Percentiles rank a stretch among this genome's conserved stretches.
Conservation (phyloP, 2,113 vertebrate genomes). For the Spea multiplicata region DNA sequence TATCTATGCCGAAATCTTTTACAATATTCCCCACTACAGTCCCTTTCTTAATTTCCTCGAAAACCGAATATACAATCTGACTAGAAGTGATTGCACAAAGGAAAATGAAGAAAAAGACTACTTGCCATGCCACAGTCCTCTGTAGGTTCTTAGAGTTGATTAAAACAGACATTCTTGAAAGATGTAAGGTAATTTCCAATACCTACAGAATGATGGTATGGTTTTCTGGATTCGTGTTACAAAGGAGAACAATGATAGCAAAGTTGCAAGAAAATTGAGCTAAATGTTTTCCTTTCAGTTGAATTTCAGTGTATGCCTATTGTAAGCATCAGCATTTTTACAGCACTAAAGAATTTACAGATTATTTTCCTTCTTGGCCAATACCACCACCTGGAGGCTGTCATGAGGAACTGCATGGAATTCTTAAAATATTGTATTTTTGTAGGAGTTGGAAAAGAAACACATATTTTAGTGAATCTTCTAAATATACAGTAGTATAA, state of each 20-base stretch:
- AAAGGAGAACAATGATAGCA: not conserved
- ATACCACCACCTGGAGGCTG: constrained; percentile 22
- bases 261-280: not conserved
- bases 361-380: constrained; percentile 16
- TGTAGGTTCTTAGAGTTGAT: not conserved
- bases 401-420: constrained; percentile 30
- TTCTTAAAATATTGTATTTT: too few relatives aligned
- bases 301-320: constrained; percentile 24
- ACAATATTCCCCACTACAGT: constrained; percentile 71
- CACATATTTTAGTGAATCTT: not conserved
- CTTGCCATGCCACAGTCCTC: constrained; percentile 46
- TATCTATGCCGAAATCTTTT: constrained; percentile 64
- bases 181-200: not conserved
- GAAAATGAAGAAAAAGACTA: constrained; percentile 64
- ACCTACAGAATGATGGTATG: not conserved
- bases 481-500: not conserved
- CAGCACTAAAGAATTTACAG: not conserved
- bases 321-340: not conserved
- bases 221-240: not conserved
- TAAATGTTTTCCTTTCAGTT: not conserved
- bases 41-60: constrained; percentile 68
- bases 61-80: constrained; percentile 68
- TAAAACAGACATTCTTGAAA: not conserved
- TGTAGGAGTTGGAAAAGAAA: too few relatives aligned
- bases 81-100: constrained; percentile 48